Evolutionary conservation across 2,888 invertebrate species (phyloP).

Genomic region (Melinaea menophilus): DNA sequence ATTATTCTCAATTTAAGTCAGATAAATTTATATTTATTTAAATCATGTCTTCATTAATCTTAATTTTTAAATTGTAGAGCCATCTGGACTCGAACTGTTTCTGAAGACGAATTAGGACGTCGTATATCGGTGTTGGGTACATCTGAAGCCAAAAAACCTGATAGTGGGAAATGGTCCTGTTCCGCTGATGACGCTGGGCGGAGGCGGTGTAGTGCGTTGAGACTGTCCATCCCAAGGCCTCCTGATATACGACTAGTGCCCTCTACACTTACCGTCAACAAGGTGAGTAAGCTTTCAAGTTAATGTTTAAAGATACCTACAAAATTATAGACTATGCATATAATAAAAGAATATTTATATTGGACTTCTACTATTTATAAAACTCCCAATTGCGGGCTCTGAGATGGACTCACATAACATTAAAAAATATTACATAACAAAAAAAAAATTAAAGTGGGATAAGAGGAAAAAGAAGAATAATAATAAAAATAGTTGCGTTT

Average conservation of each 20-base stretch:
- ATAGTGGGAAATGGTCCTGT: constrained; percentile 89
- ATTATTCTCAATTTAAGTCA: too few relatives aligned
- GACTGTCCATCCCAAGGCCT: constrained; percentile 79
- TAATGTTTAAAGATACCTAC: too few relatives aligned
- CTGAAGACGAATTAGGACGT: constrained; percentile 69
- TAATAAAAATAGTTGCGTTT: too few relatives aligned
- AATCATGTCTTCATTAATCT: not conserved
- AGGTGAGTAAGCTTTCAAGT: constrained; percentile 61
- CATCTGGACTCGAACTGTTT: constrained; percentile 81
- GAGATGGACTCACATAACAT: too few relatives aligned
- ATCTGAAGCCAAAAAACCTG: constrained; percentile 81
- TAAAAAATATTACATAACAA: too few relatives aligned
- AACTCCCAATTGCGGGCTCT: too few relatives aligned
- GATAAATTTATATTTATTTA: not conserved
- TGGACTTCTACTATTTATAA: too few relatives aligned
- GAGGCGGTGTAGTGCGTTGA: constrained; percentile 81
- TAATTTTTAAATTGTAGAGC: constrained; percentile 62
- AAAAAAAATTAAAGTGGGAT: too few relatives aligned
- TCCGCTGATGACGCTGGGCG: constrained; percentile 84
- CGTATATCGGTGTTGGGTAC: constrained; percentile 84
- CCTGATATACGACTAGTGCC: constrained; percentile 84
- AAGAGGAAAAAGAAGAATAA: too few relatives aligned
- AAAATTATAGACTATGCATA: too few relatives aligned
- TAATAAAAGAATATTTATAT: too few relatives aligned
- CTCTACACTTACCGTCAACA: constrained; percentile 83